Evolutionary conservation across 1,140 invertebrate genomes (phyloP).

Genomic region (Caenorhabditis elegans): WBcel235 BX284605.5:5275501-5276000

Average conservation of each 20-base stretch:
- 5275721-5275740: not conserved
- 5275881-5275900: not conserved
- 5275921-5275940: not conserved
- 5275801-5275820: not conserved
- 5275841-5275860: not conserved
- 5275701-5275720: not conserved
- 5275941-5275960: not conserved
- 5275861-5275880: not conserved
- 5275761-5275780: no score
- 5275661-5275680: not conserved
- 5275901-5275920: not conserved
- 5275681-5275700: not conserved
- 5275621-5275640: not conserved
- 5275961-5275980: not conserved
- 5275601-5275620: not conserved
- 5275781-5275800: no score
- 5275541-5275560: not conserved
- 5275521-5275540: conserved; percentile 18
- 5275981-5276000: no score
- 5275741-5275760: no score
- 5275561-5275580: not conserved
- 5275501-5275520: not conserved
- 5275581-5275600: not conserved
- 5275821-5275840: not conserved
- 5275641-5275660: not conserved